Evolutionary conservation across 2,797 vertebrate species (phyloP).

Genomic region (Gobio occitaniae): DNA sequence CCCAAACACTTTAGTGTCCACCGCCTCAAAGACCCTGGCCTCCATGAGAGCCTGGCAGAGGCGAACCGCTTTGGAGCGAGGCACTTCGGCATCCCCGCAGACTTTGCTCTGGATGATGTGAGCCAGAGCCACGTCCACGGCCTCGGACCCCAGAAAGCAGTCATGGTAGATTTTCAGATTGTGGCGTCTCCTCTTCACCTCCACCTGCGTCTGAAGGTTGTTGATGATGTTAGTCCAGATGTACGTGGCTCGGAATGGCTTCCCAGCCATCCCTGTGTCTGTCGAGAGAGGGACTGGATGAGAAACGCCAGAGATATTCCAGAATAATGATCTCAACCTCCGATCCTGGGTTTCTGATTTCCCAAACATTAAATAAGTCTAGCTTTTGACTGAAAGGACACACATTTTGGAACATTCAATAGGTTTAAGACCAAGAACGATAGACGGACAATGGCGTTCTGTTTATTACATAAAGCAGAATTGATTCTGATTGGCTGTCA

Average conservation of each 20-base stretch:
- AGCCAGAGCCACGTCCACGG: slow-evolving; percentile 90
- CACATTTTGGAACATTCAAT: neutral
- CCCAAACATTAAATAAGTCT: neutral
- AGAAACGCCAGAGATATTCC: neutral
- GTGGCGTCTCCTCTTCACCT: slow-evolving; percentile 93
- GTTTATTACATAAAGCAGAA: neutral
- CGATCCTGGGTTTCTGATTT: neutral
- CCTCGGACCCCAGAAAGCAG: slow-evolving; percentile 95
- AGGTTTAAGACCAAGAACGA: neutral
- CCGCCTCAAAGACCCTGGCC: slow-evolving; percentile 91
- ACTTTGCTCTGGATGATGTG: slow-evolving; percentile 92
- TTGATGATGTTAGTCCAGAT: slow-evolving; percentile 96
- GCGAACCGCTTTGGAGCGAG: slow-evolving; percentile 89
- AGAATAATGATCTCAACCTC: neutral
- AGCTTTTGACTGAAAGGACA: slow-evolving; percentile 1
- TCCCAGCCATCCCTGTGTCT: slow-evolving; percentile 89
- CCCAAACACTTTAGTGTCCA: slow-evolving; percentile 88
- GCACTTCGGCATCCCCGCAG: slow-evolving; percentile 89
- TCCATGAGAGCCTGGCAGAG: slow-evolving; percentile 97
- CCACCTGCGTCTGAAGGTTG: slow-evolving; percentile 88
- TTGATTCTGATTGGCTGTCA: neutral
- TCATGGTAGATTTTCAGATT: slow-evolving; percentile 91
- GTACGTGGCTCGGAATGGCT: slow-evolving; percentile 92
- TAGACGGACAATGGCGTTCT: neutral
- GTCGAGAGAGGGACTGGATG: slow-evolving; percentile 38